Evolutionary conservation across 2,888 invertebrate species (phyloP), one percentile per base, ranked within the genome.

Genomic region (Eurois occulta): DNA sequence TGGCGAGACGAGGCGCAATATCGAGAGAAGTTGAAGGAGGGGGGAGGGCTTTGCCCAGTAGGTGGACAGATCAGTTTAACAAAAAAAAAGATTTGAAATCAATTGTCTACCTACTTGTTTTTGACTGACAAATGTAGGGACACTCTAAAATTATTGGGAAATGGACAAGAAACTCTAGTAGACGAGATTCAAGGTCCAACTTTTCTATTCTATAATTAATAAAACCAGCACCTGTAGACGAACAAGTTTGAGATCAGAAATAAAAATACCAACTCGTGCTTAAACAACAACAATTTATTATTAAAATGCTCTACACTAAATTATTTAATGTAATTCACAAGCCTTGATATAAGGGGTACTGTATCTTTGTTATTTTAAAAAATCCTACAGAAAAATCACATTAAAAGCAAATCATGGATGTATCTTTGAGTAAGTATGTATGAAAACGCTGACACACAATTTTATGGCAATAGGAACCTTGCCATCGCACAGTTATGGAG

Each of bases 311-410:
- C 71, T 86, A 86, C 55, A 75, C 73, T 83, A 79, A 35, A n/a
- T 78, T 43, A 55, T 65, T 72, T 35, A 64, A 68, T 69, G 67
- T 79, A 58, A 81, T 77, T 86, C 88, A 87, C 88, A 87, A 86
- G 88, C 86, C 86, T 86, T 86, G 28, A 21, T 28, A 66, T 52
- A 18, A 41, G 41, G 35, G 18, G 4, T 66, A 18, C 28, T 72
- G 1, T 28, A 60, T 38, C 35, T 62, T 38, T 6, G 68, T 43
- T 35, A 52, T n/a, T 16, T 65, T 41, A 7, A 7, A 13, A 38
- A 43, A 28, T 52, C 2, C 64, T n/a, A n/a, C n/a, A 10, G n/a
- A 35, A 35, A 62, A 28, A 71, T 35, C 18, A 41, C 28, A n/a
- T 48, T 5, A 8, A 48, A 3, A 48, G 2, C 18, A 21, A 48